Evolutionary conservation across 2,888 invertebrate genomes (phyloP).

Genomic region (Carabus problematicus): DNA sequence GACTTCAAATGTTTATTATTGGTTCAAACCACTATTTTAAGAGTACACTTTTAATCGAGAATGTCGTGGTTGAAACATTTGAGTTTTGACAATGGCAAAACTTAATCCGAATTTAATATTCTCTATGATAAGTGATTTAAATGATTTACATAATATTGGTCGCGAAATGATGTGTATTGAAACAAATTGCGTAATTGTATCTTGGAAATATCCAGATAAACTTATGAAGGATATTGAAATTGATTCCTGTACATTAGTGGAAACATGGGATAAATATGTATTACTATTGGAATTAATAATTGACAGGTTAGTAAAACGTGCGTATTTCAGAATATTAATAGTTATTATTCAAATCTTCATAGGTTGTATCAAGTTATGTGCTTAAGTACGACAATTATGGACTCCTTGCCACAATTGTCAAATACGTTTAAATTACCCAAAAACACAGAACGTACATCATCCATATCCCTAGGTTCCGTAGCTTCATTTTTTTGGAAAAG

Average conservation of each 20-base stretch:
- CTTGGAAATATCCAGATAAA: conserved; percentile 44
- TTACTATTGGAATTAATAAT: conserved; percentile 44
- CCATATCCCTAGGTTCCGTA: conserved; percentile 44
- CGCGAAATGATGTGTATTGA: conserved; percentile 36
- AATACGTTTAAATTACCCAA: conserved; percentile 23
- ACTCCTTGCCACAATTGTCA: conserved; percentile 21
- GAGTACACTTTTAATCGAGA: too few species aligned
- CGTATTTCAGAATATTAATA: background rate
- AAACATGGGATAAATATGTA: conserved; percentile 41
- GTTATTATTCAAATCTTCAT: conserved; percentile 20
- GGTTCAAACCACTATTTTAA: too few species aligned
- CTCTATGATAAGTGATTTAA: conserved; percentile 45
- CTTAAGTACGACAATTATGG: conserved; percentile 31
- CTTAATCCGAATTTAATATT: conserved; percentile 41
- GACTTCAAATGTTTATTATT: too few species aligned
- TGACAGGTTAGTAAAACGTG: conserved; percentile 39
- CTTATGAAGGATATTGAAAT: conserved; percentile 33
- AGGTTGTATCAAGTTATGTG: conserved; percentile 45
- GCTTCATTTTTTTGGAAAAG: conserved; percentile 43
- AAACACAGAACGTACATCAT: conserved; percentile 39
- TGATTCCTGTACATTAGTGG: conserved; percentile 13
- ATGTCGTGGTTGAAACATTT: too few species aligned
- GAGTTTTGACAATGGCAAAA: conserved; percentile 42
- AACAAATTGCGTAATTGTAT: conserved; percentile 32
- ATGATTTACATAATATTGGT: conserved; percentile 37